Evolutionary conservation across 2,888 invertebrate genomes (phyloP), one percentile per base, ranked within the genome.

Genomic region (Andrena marginata): DNA sequence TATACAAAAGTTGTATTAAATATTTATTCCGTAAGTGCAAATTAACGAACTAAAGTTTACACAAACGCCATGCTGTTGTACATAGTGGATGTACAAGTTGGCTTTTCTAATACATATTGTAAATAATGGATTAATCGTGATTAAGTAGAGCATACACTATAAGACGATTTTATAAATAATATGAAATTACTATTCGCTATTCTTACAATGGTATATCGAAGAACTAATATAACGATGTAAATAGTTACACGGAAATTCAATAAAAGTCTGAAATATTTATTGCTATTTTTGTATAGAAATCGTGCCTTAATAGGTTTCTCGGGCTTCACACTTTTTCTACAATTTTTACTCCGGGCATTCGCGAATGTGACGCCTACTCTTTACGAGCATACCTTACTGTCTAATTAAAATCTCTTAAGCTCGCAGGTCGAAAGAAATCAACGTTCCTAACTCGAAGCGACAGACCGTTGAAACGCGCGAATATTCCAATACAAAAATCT

Each of bases 131-230:
- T 20, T 63, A 72, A 56, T 54, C 62, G 72, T 59, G 63, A 77
- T 49, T 73, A 68, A 56, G 60, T 49, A 67, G 70, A 60, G n/a
- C 65, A 80, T 77, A 70, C 75, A 42, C 35, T 87, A 73, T 33
- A 56, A 81, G 54, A 59, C 59, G 73, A 80, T 89, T 88, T 88
- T 88, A 88, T 88, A 88, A 89, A 85, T 87, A 86, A 77, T 69
- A 77, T 85, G 51, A 82, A 87, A 75, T 73, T 65, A 79, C 35
- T 76, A 86, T 82, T 63, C 78, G 77, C 63, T 85, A 88, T 86
- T 80, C 82, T 86, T 85, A 85, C 77, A 76, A 73, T 79, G 80
- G 59, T 80, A 80, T 68, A 80, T 49, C 62, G 59, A 69, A 64
- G 59, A 62, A 75, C 68, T 31, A 75, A 69, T 79, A 84, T 62